phyloP scores from a whole-genome alignment of 2,888 invertebrate genomes.

The Drosophila histrio region DNA sequence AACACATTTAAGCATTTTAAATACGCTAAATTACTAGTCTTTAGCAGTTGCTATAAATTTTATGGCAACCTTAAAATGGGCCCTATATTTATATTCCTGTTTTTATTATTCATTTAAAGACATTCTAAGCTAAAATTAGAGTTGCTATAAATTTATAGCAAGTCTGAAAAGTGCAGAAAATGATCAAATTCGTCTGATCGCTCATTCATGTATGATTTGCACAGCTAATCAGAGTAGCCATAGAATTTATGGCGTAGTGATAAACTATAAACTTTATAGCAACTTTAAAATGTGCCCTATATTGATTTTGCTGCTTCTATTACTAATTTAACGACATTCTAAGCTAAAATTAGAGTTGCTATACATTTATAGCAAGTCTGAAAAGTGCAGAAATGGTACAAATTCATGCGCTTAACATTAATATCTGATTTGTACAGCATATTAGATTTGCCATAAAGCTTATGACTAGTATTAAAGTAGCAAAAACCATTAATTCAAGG shows the following conservation, averaged over 20 bases:
- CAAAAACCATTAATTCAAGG: neutral
- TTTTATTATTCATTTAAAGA: neutral
- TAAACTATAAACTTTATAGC: slow-evolving; percentile 26
- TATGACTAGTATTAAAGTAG: neutral
- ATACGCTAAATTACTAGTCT: neutral
- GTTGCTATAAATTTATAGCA: slow-evolving; percentile 29
- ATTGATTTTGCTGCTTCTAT: neutral
- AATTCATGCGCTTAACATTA: neutral
- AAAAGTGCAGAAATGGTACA: neutral
- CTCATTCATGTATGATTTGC: no score
- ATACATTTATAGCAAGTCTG: slow-evolving; percentile 21
- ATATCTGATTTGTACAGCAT: no score
- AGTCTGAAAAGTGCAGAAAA: neutral
- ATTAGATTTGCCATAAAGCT: slow-evolving; percentile 15
- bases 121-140: neutral
- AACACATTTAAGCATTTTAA: neutral
- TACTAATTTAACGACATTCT: neutral
- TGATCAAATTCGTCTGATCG: neutral
- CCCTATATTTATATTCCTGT: neutral
- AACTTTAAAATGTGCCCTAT: neutral
- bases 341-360: neutral
- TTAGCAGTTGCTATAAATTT: slow-evolving; percentile 11
- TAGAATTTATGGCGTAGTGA: slow-evolving; percentile 22
- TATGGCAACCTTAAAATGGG: slow-evolving; percentile 4
- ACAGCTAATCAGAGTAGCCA: neutral